Evolutionary conservation across 2,113 vertebrate species (phyloP).

Genomic region (Nipponia nippon): DNA sequence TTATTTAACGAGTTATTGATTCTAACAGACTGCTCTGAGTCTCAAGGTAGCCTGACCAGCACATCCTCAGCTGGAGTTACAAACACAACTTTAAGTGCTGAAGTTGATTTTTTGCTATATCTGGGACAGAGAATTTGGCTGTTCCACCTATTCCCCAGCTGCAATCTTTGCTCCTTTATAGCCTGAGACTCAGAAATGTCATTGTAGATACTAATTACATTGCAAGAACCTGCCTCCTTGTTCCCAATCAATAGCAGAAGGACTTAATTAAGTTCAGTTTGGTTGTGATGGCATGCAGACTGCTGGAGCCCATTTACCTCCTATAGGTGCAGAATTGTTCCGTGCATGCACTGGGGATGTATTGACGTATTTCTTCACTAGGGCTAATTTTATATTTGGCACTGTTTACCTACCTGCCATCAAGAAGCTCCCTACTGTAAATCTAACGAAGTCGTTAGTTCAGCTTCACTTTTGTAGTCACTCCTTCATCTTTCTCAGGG

Average conservation of each 20-base stretch:
- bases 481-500: background rate
- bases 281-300: background rate
- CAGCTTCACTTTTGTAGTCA: background rate
- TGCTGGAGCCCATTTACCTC: background rate
- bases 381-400: background rate
- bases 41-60: background rate
- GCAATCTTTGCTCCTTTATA: background rate
- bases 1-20: background rate
- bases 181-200: background rate
- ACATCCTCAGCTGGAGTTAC: background rate
- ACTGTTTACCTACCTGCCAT: background rate
- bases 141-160: background rate
- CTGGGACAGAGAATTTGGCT: background rate
- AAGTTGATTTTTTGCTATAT: background rate
- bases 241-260: background rate
- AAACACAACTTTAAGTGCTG: background rate
- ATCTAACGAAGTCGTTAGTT: background rate
- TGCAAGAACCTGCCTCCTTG: background rate
- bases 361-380: background rate
- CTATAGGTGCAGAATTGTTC: background rate
- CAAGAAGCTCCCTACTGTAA: background rate
- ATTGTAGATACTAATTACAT: background rate
- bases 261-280: background rate
- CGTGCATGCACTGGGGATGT: background rate
- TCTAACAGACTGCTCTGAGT: background rate